These are phyloP conservation scores for Orius insidiosus DNA, from an alignment of 1,140 invertebrate species.

Conservation along the genomic window DNA sequence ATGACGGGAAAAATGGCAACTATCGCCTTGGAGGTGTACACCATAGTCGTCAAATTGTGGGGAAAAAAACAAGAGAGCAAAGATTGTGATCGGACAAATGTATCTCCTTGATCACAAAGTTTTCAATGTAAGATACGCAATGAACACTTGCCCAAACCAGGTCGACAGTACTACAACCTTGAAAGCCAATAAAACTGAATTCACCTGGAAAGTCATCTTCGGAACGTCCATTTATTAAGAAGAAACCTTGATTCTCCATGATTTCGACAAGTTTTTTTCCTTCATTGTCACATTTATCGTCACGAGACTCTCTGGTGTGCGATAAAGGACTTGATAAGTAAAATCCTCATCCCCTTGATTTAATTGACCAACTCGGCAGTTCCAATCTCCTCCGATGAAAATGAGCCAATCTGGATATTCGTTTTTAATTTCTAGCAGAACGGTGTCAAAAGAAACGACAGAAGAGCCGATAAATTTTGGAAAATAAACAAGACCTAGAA, in stretches of 20 bases:
- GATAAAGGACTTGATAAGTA: neutral
- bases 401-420: neutral
- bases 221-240: neutral
- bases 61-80: neutral
- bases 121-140: neutral
- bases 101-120: neutral
- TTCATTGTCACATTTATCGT: neutral
- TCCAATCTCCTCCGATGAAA: neutral
- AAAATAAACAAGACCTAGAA: slow-evolving; percentile 2
- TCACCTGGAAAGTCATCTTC: neutral
- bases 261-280: neutral
- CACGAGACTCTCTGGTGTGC: neutral
- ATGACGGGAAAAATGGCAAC: no score
- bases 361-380: neutral
- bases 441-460: neutral
- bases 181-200: neutral
- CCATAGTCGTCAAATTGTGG: no score
- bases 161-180: neutral
- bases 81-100: neutral
- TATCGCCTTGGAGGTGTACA: no score
- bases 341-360: slow-evolving; percentile 2
- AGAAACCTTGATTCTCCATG: neutral
- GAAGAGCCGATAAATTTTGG: no score
- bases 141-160: neutral
- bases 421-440: neutral